Evolutionary conservation across 2,113 vertebrate species (phyloP).

Genomic region (Chlorodrepanis virens): DNA sequence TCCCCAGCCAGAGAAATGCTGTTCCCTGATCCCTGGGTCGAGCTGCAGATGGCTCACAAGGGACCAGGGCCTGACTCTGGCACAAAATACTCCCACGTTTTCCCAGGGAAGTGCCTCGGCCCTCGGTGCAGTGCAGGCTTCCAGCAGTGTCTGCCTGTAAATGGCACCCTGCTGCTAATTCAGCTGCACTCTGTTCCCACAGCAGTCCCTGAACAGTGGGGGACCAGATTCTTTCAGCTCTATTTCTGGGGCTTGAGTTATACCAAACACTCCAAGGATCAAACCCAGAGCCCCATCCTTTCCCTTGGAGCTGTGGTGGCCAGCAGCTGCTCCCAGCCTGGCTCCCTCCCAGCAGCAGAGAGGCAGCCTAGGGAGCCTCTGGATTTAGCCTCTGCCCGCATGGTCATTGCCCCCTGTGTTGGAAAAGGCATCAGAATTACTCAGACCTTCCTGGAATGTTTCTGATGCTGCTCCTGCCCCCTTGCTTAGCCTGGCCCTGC

Average conservation of each 20-base stretch:
- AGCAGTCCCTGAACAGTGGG: background rate
- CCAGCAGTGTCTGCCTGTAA: background rate
- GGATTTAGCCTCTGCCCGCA: background rate
- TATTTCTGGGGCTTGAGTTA: background rate
- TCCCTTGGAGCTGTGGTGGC: background rate
- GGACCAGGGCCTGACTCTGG: background rate
- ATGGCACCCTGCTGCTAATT: background rate
- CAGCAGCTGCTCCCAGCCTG: background rate
- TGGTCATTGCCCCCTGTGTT: background rate
- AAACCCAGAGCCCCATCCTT: background rate
- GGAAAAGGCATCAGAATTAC: background rate
- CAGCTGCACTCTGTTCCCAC: background rate
- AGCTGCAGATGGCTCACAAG: background rate
- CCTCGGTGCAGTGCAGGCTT: rapidly evolving
- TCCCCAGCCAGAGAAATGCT: background rate
- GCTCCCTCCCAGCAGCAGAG: background rate
- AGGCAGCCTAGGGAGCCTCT: background rate
- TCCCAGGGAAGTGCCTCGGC: background rate
- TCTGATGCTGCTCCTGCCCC: background rate
- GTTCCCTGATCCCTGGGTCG: background rate
- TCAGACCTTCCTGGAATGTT: background rate
- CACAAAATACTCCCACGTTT: background rate
- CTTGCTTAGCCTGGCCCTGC: background rate
- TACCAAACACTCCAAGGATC: background rate
- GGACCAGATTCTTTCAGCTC: background rate